Percentiles rank a stretch among this genome's conserved stretches.
These are phyloP conservation scores for Tamias sibiricus DNA, from an alignment of 2,113 vertebrate genomes.

Conservation along the genomic window DNA sequence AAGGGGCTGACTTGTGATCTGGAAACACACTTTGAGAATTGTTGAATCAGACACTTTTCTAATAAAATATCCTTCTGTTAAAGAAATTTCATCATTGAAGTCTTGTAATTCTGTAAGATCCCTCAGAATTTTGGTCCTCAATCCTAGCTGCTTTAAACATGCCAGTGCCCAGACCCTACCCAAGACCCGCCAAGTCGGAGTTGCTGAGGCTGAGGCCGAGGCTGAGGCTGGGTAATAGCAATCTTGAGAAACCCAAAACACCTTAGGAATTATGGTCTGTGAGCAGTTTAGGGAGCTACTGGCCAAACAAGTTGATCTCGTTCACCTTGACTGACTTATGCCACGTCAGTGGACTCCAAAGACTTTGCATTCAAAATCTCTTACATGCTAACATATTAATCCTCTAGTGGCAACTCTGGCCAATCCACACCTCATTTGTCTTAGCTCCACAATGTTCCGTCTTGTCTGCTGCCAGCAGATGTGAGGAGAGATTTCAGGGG, in stretches of 20 bases:
- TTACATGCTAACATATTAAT: too few relatives aligned
- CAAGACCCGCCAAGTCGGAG: background rate
- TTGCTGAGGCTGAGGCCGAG: background rate
- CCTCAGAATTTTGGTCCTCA: background rate
- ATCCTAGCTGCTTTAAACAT: background rate
- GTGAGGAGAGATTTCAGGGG: background rate
- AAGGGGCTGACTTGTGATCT: background rate
- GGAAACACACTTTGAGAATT: constrained; percentile 5
- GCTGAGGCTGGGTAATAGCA: background rate
- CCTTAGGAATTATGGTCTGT: background rate
- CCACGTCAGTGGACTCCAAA: too few relatives aligned
- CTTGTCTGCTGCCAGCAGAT: background rate
- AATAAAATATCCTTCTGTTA: background rate
- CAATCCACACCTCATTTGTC: background rate
- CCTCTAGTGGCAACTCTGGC: background rate
- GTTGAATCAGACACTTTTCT: background rate
- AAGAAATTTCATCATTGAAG: background rate
- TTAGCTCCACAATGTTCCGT: background rate
- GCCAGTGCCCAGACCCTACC: accelerated
- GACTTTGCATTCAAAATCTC: background rate
- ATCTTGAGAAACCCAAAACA: background rate
- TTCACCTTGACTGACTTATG: background rate
- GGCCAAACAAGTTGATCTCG: background rate
- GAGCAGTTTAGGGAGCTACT: background rate
- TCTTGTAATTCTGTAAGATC: background rate